Conservation (phyloP, 2,888 invertebrate species). For the Hypomecis atomaria region DNA sequence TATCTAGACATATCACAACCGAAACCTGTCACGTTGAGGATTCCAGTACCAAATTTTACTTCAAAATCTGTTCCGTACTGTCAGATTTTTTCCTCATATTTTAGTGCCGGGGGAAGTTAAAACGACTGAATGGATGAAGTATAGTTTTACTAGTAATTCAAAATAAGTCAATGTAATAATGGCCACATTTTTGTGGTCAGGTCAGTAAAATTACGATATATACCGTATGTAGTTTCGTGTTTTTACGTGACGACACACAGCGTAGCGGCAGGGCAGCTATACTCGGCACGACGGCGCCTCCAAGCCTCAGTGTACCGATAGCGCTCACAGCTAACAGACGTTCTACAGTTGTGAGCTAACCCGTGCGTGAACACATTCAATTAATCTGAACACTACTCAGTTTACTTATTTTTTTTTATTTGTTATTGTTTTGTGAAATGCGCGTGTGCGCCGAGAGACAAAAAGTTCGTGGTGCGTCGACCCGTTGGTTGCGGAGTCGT, state of each 20-base stretch:
- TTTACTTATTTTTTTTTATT: constrained; percentile 43
- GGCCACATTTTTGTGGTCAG: not conserved
- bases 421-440: constrained; percentile 68
- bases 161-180: not conserved
- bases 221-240: not conserved
- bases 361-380: constrained; percentile 26
- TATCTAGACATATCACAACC: not conserved
- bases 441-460: constrained; percentile 78
- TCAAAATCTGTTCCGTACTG: not conserved
- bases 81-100: not conserved
- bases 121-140: constrained; percentile 7
- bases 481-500: constrained; percentile 71
- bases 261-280: constrained; percentile 45
- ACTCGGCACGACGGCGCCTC: constrained; percentile 44
- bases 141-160: constrained; percentile 4
- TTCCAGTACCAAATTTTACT: not conserved
- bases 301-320: constrained; percentile 70
- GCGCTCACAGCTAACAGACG: constrained; percentile 69
- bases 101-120: not conserved
- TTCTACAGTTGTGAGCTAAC: constrained; percentile 37
- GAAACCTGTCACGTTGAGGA: constrained; percentile 5
- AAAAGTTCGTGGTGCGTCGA: constrained; percentile 66
- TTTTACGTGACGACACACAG: constrained; percentile 52
- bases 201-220: not conserved
- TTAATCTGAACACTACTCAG: constrained; percentile 40